Conservation (phyloP, 2,888 invertebrate genomes). For the Nezara viridula region DNA sequence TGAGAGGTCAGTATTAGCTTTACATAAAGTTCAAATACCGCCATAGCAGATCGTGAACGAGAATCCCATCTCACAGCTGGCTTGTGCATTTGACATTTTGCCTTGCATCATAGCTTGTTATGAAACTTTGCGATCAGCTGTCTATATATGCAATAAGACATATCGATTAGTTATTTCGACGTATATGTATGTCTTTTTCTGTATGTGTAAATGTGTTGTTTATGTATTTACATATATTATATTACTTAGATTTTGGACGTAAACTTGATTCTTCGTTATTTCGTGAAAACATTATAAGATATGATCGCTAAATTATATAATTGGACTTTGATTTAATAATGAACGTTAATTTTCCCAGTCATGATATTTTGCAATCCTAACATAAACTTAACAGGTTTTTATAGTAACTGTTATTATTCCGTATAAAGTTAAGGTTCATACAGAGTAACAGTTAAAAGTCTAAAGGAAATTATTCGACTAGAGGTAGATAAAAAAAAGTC, state of each 20-base stretch:
- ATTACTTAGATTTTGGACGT: too few relatives aligned
- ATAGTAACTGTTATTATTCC: too few relatives aligned
- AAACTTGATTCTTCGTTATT: too few relatives aligned
- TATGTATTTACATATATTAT: too few relatives aligned
- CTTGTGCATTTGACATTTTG: background rate
- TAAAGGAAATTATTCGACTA: too few relatives aligned
- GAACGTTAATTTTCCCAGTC: too few relatives aligned
- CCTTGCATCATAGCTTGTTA: background rate
- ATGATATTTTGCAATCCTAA: too few relatives aligned
- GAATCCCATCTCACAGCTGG: background rate
- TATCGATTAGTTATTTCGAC: background rate
- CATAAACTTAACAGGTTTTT: too few relatives aligned
- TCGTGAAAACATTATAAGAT: too few relatives aligned
- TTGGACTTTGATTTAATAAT: too few relatives aligned
- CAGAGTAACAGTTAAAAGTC: background rate
- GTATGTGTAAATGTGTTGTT: constrained; percentile 6
- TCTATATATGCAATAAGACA: background rate
- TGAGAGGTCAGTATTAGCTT: background rate
- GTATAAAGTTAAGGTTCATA: background rate
- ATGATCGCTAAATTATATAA: too few relatives aligned
- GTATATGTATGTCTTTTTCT: background rate
- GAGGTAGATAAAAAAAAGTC: too few relatives aligned
- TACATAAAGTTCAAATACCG: background rate
- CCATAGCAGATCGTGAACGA: background rate
- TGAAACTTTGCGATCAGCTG: background rate